Percentiles rank a stretch among this genome's conserved stretches.
These are phyloP conservation scores for Stichopus horrens DNA, from an alignment of 53 echinoderm and acorn worm species.

Conservation along the genomic window DNA sequence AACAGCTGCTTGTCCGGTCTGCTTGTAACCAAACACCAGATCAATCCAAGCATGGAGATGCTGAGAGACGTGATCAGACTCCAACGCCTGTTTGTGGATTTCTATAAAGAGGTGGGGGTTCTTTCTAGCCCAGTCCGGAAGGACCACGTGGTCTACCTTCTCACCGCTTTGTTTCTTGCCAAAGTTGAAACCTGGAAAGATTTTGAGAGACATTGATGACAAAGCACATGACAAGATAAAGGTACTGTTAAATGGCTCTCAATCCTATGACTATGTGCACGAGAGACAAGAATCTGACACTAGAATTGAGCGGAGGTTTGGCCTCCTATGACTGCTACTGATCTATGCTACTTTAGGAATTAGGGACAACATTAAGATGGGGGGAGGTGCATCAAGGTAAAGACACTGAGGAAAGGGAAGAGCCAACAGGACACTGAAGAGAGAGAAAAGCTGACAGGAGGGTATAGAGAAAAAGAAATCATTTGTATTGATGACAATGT, in stretches of 20 bases:
- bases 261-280: background rate
- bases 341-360: too few species aligned
- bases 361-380: too few species aligned
- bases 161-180: conserved; percentile 81
- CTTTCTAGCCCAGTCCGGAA: conserved; percentile 84
- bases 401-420: too few species aligned
- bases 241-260: background rate
- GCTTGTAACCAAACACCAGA: conserved; percentile 95
- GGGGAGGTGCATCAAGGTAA: too few species aligned
- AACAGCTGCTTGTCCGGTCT: conserved; percentile 77
- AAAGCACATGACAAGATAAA: background rate
- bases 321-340: too few species aligned
- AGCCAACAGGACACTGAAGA: too few species aligned
- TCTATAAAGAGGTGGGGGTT: conserved; percentile 73
- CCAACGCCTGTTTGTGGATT: conserved; percentile 88
- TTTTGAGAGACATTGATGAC: background rate
- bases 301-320: too few species aligned
- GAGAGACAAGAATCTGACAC: too few species aligned
- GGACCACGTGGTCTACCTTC: conserved; percentile 62
- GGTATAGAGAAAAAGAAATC: too few species aligned
- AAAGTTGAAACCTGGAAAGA: conserved; percentile 70
- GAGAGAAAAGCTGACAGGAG: too few species aligned
- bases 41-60: conserved; percentile 88
- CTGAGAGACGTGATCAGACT: conserved; percentile 72
- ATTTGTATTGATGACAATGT: too few species aligned